phyloP scores from a whole-genome alignment of 2,797 vertebrate species.

The Percopsis omiscomaycus region DNA sequence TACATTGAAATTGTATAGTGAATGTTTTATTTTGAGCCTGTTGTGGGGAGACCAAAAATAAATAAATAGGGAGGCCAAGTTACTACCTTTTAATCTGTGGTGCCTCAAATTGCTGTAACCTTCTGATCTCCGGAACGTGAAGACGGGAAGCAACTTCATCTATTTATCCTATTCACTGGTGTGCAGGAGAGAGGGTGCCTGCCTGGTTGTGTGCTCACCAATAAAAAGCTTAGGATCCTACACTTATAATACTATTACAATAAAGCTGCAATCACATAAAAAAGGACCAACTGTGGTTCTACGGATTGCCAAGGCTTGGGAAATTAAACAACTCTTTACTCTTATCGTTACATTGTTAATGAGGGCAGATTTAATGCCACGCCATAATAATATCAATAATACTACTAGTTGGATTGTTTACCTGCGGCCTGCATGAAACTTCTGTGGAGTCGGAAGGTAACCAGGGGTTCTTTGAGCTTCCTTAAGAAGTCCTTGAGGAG shows the following conservation, averaged over 20 bases:
- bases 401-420: conserved; percentile 29
- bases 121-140: not conserved
- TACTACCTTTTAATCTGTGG: not conserved
- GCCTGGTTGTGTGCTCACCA: not conserved
- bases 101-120: not conserved
- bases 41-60: not conserved
- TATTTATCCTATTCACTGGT: no score
- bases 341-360: not conserved
- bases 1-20: not conserved
- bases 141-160: not conserved
- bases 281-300: not conserved
- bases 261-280: conserved; percentile 7
- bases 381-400: not conserved
- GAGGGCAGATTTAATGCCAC: not conserved
- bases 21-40: not conserved
- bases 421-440: conserved; percentile 82
- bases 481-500: conserved; percentile 87
- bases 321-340: conserved; percentile 1
- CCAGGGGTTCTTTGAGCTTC: conserved; percentile 81
- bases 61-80: not conserved
- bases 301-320: not conserved
- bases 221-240: not conserved
- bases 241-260: not conserved
- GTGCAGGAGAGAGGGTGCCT: not conserved
- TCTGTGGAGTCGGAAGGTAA: conserved; percentile 79